Evolutionary conservation across 2,113 vertebrate genomes (phyloP).

Genomic region (Thomomys bottae): DNA sequence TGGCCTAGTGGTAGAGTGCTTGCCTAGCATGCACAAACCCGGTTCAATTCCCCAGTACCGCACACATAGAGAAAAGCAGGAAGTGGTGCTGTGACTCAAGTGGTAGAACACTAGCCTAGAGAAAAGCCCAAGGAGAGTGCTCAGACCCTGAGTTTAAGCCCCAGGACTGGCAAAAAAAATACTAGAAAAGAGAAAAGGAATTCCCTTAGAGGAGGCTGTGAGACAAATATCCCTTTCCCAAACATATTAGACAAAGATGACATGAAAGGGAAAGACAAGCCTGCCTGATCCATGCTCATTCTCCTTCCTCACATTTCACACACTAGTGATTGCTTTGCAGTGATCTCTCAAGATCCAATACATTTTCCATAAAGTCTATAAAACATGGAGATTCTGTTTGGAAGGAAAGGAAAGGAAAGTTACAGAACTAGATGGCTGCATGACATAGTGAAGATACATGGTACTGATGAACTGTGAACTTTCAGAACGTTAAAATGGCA

Average conservation of each 20-base stretch:
- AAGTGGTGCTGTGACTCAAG: too few species aligned
- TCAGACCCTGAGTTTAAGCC: too few species aligned
- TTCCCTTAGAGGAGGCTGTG: background rate
- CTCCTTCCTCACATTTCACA: background rate
- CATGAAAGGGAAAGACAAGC: too few species aligned
- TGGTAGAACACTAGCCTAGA: too few species aligned
- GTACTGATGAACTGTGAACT: background rate
- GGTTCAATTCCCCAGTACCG: too few species aligned
- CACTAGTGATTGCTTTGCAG: background rate
- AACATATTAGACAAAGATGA: background rate
- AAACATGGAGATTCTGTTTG: background rate
- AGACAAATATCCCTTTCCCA: background rate
- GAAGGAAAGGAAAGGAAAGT: background rate
- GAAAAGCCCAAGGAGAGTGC: too few species aligned
- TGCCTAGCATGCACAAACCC: too few species aligned
- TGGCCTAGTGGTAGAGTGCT: too few species aligned
- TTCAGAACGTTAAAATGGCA: background rate
- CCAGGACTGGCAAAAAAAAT: too few species aligned
- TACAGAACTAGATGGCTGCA: background rate
- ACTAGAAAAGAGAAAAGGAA: background rate
- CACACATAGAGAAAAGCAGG: too few species aligned
- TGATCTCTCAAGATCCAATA: background rate
- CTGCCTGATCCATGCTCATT: background rate
- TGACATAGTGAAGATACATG: background rate
- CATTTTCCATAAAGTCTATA: background rate